phyloP scores from a whole-genome alignment of 2,888 invertebrate species.

The Apamea epomidion region DNA sequence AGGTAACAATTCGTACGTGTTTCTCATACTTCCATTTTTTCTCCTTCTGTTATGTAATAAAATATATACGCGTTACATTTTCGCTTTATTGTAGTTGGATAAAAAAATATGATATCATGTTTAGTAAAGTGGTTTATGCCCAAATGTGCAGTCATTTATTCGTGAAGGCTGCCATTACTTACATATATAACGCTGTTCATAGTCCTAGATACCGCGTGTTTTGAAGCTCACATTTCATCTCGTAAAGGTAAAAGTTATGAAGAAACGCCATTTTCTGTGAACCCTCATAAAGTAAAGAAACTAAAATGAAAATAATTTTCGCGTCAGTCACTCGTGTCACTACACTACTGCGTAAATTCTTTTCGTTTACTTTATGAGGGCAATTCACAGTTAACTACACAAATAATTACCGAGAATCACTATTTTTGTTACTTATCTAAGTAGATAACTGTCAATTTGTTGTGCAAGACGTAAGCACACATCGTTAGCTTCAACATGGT shows the following conservation, averaged over 20 bases:
- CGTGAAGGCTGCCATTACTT: constrained; percentile 15
- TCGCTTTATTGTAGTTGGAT: constrained; percentile 22
- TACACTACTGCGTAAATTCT: too few species aligned
- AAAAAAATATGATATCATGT: constrained; percentile 31
- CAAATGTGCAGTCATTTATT: constrained; percentile 35
- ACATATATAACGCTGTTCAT: constrained; percentile 4
- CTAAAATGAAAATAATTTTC: neutral
- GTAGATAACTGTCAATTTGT: neutral
- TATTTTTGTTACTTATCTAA: neutral
- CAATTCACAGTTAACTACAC: too few species aligned
- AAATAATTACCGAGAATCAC: too few species aligned
- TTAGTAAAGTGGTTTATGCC: constrained; percentile 44
- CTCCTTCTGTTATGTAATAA: constrained; percentile 24
- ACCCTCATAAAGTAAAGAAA: neutral
- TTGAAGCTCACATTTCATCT: constrained; percentile 11
- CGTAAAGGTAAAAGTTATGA: constrained; percentile 2
- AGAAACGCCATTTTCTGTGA: neutral
- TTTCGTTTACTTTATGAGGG: too few species aligned
- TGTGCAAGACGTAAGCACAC: neutral
- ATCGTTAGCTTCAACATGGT: neutral
- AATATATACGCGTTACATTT: constrained; percentile 29
- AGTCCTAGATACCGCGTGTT: constrained; percentile 5
- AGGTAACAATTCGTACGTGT: constrained; percentile 31
- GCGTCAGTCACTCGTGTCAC: too few species aligned
- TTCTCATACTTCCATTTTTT: constrained; percentile 20